These are phyloP conservation scores for Nycticryphes semicollaris DNA, from an alignment of 2,113 vertebrate species.

Conservation along the genomic window DNA sequence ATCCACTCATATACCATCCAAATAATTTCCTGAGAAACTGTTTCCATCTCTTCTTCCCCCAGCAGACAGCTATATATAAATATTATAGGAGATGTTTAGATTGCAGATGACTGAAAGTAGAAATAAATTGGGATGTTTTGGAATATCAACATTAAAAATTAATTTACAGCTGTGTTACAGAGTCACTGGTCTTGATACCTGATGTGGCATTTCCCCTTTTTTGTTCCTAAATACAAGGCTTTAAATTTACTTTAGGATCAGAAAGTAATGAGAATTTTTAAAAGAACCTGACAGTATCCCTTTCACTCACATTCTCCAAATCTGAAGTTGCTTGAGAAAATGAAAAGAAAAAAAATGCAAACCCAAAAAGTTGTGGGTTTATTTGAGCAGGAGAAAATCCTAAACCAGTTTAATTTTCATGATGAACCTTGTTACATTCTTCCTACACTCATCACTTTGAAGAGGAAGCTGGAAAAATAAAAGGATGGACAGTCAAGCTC, in stretches of 20 bases:
- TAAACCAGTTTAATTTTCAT: neutral
- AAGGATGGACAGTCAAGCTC: neutral
- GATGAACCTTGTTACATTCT: neutral
- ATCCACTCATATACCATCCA: neutral
- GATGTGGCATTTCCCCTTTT: neutral
- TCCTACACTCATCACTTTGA: neutral
- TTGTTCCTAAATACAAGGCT: neutral
- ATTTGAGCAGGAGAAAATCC: neutral
- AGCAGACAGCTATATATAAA: neutral
- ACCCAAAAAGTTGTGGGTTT: neutral
- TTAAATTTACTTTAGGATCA: neutral
- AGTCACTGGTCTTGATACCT: neutral
- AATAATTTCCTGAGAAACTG: neutral
- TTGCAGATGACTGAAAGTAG: neutral
- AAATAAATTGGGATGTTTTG: neutral
- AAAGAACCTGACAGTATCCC: neutral
- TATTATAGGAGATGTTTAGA: neutral
- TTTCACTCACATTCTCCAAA: neutral
- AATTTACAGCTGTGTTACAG: fast-evolving
- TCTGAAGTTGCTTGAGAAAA: neutral
- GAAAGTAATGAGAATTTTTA: neutral
- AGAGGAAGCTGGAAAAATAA: conserved; percentile 3
- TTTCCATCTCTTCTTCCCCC: neutral
- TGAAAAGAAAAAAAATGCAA: neutral
- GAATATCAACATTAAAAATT: neutral